Percentiles rank a stretch among this genome's conserved stretches.
phyloP scores from a whole-genome alignment of 2,113 vertebrate species.

The Tupaia chinensis region DNA sequence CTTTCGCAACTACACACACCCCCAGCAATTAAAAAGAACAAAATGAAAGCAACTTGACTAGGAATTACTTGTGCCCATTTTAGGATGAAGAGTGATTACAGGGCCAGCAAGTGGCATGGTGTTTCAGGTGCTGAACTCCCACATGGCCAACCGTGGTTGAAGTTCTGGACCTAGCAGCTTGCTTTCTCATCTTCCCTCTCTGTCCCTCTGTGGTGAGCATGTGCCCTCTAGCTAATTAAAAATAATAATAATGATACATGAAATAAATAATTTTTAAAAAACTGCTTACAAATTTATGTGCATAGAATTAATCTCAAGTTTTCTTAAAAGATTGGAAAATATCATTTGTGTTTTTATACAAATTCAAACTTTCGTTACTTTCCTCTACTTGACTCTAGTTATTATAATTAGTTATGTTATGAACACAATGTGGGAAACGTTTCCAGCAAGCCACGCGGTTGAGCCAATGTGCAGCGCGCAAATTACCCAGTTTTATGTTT shows the following conservation, averaged over 20 bases:
- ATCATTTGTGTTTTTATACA: background rate
- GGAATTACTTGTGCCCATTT: background rate
- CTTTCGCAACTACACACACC: too few species aligned
- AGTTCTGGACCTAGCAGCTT: too few species aligned
- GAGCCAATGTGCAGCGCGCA: background rate
- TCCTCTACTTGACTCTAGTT: background rate
- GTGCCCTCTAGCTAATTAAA: too few species aligned
- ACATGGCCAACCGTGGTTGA: too few species aligned
- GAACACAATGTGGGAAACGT: background rate
- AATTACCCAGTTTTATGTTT: background rate
- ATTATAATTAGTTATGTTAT: background rate
- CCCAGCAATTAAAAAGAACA: too few species aligned
- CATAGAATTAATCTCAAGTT: background rate
- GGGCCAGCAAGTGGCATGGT: too few species aligned
- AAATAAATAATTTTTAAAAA: too few species aligned
- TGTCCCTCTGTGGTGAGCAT: too few species aligned
- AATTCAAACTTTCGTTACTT: background rate
- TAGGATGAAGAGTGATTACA: background rate
- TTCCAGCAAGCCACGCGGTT: background rate
- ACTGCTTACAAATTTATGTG: background rate
- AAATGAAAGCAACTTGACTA: background rate
- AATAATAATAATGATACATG: too few species aligned
- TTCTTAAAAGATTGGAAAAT: conserved; percentile 6
- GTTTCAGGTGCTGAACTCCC: too few species aligned
- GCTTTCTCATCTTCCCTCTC: too few species aligned